Percentiles rank a stretch among this genome's conserved stretches.
phyloP scores from a whole-genome alignment of 2,888 invertebrate genomes.

The Drosophila quinaria region DNA sequence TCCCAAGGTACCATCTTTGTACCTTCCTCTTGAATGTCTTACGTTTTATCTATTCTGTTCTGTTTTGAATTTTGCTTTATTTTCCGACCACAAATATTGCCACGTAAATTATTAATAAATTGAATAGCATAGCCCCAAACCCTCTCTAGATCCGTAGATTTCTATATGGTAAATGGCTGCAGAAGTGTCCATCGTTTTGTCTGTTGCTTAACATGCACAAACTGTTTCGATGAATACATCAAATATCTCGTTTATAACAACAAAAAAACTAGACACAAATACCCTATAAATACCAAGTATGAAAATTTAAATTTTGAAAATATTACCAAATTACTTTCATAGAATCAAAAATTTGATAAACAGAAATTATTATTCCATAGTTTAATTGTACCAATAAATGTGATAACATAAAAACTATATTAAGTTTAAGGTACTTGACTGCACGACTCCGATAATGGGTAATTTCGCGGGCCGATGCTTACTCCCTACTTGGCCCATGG shows the following conservation, averaged over 20 bases:
- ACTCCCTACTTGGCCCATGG: slow-evolving; percentile 49
- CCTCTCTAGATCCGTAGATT: slow-evolving; percentile 3
- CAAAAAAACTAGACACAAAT: background rate
- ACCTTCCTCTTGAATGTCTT: slow-evolving; percentile 19
- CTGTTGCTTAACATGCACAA: slow-evolving; percentile 82
- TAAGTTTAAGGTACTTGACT: slow-evolving; percentile 11
- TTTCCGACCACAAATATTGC: slow-evolving; percentile 73
- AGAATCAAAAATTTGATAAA: background rate
- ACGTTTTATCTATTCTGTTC: slow-evolving; percentile 55
- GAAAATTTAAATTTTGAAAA: background rate
- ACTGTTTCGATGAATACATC: slow-evolving; percentile 79
- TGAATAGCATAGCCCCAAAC: slow-evolving; percentile 52
- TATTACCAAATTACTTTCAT: background rate
- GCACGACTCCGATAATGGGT: slow-evolving; percentile 54
- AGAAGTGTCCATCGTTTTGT: slow-evolving; percentile 69
- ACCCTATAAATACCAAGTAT: background rate
- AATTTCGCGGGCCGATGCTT: slow-evolving; percentile 46
- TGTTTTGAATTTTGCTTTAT: slow-evolving; percentile 42
- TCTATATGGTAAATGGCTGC: slow-evolving; percentile 20
- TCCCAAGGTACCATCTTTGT: slow-evolving; percentile 10
- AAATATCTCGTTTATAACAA: slow-evolving; percentile 50
- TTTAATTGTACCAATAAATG: slow-evolving; percentile 29
- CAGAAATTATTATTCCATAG: background rate
- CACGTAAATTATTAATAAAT: slow-evolving; percentile 82
- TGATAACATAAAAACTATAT: slow-evolving; percentile 5